Conservation (phyloP, 2,888 invertebrate genomes). For the Drosophila maculinotata region DNA sequence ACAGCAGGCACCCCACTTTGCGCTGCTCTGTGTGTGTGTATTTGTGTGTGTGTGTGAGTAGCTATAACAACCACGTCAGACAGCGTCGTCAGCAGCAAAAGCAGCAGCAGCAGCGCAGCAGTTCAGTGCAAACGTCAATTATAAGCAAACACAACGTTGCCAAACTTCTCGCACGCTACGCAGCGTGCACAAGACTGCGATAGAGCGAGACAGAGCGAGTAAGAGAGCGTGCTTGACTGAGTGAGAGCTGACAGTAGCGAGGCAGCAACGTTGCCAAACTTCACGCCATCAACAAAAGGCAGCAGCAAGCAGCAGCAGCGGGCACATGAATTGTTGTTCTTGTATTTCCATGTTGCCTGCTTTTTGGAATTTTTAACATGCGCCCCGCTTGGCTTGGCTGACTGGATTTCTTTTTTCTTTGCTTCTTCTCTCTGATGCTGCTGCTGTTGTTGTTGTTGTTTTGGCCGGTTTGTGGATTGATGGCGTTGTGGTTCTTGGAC, state of each 20-base stretch:
- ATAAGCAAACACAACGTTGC: constrained; percentile 76
- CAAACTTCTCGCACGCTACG: constrained; percentile 58
- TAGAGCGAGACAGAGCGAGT: constrained; percentile 13
- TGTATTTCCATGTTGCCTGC: constrained; percentile 74
- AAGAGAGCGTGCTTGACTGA: constrained; percentile 16
- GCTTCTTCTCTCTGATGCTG: constrained; percentile 1
- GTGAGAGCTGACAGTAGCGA: constrained; percentile 25
- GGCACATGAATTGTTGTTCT: constrained; percentile 74
- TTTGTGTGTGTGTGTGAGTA: constrained; percentile 45
- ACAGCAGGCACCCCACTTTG: constrained; percentile 67
- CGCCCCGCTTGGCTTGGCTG: constrained; percentile 66
- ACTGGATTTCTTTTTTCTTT: constrained; percentile 42
- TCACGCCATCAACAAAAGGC: constrained; percentile 67
- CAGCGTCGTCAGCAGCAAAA: constrained; percentile 46
- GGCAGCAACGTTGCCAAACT: constrained; percentile 69
- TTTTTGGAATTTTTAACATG: constrained; percentile 77
- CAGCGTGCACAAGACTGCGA: constrained; percentile 36
- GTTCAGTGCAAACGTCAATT: constrained; percentile 80
- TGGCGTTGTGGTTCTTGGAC: constrained; percentile 62
- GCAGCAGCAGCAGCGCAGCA: constrained; percentile 51
- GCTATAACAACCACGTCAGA: constrained; percentile 76
- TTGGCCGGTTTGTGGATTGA: constrained; percentile 65
- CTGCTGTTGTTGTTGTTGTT: constrained; percentile 22
- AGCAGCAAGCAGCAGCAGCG: constrained; percentile 34
- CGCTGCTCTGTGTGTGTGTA: constrained; percentile 18